A percentile compares a stretch with the other conserved stretches of the same genome.
These are phyloP conservation scores for Zoroaster sp. DNA, from an alignment of 53 echinoderm and acorn worm genomes.

Conservation along the genomic window DNA sequence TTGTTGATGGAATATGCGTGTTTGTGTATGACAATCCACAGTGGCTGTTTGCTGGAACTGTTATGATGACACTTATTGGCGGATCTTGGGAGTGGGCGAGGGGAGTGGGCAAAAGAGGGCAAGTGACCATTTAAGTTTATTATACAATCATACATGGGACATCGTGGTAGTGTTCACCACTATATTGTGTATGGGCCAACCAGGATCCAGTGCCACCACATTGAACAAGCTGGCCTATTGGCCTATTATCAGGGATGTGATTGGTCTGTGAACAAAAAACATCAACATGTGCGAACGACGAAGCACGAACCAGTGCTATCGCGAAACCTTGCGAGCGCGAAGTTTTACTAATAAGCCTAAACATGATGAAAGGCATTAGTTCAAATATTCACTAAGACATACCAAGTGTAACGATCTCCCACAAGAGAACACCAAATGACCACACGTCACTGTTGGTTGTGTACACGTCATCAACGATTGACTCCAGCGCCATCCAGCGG, in stretches of 20 bases:
- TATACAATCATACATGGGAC: no score
- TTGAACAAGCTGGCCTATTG: not conserved
- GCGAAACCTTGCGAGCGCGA: not conserved
- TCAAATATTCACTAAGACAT: not conserved
- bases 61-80: no score
- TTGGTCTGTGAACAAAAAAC: no score
- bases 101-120: no score
- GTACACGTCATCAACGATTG: conserved; percentile 15
- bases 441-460: conserved; percentile 27
- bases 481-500: conserved; percentile 36
- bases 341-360: not conserved
- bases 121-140: no score
- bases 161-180: no score
- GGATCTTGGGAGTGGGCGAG: no score
- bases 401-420: conserved; percentile 38
- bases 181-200: no score
- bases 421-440: conserved; percentile 11
- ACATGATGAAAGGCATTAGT: no score
- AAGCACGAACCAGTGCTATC: not conserved
- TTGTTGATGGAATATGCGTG: not conserved
- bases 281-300: no score
- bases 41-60: no score
- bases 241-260: not conserved
- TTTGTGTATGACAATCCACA: not conserved
- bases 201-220: no score